These are phyloP conservation scores for Phoxinus dragarum DNA, from an alignment of 2,797 vertebrate genomes.

Conservation along the genomic window DNA sequence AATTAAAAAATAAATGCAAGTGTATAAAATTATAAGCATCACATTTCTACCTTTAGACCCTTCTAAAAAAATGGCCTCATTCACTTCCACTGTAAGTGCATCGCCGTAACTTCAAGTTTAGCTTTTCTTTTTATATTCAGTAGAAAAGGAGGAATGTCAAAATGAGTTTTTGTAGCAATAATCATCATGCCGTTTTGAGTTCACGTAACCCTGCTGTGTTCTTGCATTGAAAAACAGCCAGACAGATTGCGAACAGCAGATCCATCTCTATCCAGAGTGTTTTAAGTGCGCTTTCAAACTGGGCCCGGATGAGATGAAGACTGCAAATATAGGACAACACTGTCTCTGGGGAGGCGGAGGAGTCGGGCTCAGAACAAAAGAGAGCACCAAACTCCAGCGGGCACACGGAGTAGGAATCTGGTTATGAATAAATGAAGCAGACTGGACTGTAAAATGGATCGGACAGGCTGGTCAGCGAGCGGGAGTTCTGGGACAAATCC, in stretches of 20 bases:
- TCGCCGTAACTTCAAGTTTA: background rate
- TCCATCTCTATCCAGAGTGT: background rate
- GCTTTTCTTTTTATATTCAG: background rate
- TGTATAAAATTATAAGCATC: background rate
- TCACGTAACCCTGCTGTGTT: background rate
- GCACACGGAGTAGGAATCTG: background rate
- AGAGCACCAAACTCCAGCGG: conserved; percentile 34
- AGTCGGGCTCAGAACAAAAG: conserved; percentile 67
- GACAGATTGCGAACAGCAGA: background rate
- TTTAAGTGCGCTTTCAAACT: background rate
- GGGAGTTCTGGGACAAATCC: conserved; percentile 51
- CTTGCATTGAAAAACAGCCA: background rate
- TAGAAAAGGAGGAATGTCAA: background rate
- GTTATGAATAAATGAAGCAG: conserved; percentile 48
- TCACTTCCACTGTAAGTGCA: too few species aligned
- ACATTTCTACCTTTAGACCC: background rate
- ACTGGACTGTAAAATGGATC: conserved; percentile 65
- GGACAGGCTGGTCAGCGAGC: conserved; percentile 52
- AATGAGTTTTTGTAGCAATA: background rate
- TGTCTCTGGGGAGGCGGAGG: conserved; percentile 54
- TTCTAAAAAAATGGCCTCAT: background rate
- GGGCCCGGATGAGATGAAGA: conserved; percentile 52
- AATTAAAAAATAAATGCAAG: too few species aligned
- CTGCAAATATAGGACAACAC: conserved; percentile 67
- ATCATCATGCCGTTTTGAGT: background rate